Conservation (phyloP, 2,797 vertebrate genomes). For the Myioborus melanocephalus region DNA sequence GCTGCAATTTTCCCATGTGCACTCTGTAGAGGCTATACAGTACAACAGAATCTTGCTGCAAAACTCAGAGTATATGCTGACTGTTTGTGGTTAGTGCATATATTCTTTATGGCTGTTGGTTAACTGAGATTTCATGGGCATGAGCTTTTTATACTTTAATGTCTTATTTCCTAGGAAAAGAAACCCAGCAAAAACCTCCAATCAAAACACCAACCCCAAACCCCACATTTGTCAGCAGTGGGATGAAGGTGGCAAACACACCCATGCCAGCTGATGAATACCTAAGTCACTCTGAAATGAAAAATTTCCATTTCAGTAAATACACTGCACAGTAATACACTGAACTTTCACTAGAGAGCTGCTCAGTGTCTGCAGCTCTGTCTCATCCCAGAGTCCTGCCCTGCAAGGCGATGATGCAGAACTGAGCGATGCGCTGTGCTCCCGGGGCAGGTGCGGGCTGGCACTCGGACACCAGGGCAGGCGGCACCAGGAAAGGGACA, state of each 20-base stretch:
- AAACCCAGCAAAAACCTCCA: rapidly evolving
- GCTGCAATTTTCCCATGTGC: background rate
- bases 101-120: background rate
- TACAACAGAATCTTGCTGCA: background rate
- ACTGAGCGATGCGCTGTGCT: background rate
- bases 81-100: background rate
- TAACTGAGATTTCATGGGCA: background rate
- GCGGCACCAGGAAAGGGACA: background rate
- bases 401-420: rapidly evolving
- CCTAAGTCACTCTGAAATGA: background rate
- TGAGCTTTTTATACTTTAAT: background rate
- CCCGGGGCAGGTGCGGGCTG: background rate
- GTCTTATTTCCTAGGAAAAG: background rate
- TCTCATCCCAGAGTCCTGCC: background rate
- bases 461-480: background rate
- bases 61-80: background rate
- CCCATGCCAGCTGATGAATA: background rate
- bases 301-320: constrained; percentile 27
- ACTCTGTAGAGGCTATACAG: background rate
- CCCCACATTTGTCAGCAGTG: background rate
- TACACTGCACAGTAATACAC: background rate
- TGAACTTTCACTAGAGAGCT: background rate
- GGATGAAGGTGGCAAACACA: background rate
- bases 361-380: background rate
- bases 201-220: background rate